These are phyloP conservation scores for Lagenorhynchus albirostris DNA, from an alignment of 2,113 vertebrate genomes.

Conservation along the genomic window DNA sequence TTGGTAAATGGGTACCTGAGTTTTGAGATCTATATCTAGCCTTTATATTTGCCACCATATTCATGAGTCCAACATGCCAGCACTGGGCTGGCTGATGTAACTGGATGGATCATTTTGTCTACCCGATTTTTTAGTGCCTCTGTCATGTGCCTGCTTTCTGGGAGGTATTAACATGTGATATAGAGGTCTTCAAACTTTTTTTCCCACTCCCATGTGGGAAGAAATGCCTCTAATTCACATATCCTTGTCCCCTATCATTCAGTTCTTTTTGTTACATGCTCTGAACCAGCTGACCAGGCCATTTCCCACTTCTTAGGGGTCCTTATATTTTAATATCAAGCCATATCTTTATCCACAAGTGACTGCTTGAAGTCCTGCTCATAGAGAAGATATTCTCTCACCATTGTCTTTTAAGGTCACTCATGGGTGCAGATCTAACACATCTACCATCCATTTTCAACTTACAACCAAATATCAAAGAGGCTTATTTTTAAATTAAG, in stretches of 20 bases:
- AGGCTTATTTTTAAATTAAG: background rate
- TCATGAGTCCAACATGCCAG: too few species aligned
- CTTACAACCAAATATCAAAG: background rate
- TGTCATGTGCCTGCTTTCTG: background rate
- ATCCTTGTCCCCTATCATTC: background rate
- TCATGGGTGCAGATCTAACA: background rate
- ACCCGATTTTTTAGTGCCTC: background rate
- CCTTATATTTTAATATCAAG: background rate
- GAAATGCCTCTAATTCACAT: background rate
- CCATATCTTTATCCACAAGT: background rate
- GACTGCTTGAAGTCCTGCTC: background rate
- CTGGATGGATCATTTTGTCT: background rate
- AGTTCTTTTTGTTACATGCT: background rate
- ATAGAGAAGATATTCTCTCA: background rate
- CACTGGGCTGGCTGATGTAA: background rate
- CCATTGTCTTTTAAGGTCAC: background rate
- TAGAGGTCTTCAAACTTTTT: background rate
- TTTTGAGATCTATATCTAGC: background rate
- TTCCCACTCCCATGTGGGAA: background rate
- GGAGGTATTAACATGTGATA: background rate
- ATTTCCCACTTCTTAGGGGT: background rate
- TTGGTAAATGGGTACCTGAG: background rate
- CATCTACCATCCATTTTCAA: background rate
- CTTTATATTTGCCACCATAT: background rate
- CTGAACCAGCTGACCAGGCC: background rate